These are phyloP conservation scores for Sterrhoptilus dennistouni DNA, from an alignment of 2,113 vertebrate genomes.

Conservation along the genomic window DNA sequence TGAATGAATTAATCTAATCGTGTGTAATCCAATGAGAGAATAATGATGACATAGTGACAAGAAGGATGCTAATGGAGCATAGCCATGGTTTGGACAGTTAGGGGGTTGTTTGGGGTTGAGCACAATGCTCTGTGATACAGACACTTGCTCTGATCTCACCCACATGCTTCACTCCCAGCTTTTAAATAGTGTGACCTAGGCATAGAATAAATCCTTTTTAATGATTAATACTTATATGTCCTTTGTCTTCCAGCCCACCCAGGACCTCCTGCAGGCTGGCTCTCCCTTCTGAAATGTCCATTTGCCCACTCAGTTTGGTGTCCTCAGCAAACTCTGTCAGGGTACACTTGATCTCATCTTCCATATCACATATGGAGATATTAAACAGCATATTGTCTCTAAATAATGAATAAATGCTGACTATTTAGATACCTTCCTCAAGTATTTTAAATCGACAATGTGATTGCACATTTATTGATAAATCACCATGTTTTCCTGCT, in stretches of 20 bases:
- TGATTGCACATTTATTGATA: neutral
- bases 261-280: neutral
- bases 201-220: neutral
- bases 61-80: neutral
- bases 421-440: neutral
- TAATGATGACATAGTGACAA: fast-evolving
- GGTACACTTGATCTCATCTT: neutral
- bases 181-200: neutral
- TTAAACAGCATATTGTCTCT: neutral
- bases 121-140: neutral
- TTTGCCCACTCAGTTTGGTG: neutral
- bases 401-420: neutral
- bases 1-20: neutral
- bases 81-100: neutral
- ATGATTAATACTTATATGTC: neutral
- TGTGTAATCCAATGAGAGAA: neutral
- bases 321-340: neutral
- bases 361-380: neutral
- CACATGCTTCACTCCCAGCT: neutral
- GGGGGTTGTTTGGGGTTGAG: neutral
- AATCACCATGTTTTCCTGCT: neutral
- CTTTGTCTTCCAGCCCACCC: neutral
- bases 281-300: neutral
- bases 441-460: neutral
- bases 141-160: fast-evolving